Base-by-base conservation (phyloP, 2,113 vertebrate genomes). In the Anhinga rufa region DNA sequence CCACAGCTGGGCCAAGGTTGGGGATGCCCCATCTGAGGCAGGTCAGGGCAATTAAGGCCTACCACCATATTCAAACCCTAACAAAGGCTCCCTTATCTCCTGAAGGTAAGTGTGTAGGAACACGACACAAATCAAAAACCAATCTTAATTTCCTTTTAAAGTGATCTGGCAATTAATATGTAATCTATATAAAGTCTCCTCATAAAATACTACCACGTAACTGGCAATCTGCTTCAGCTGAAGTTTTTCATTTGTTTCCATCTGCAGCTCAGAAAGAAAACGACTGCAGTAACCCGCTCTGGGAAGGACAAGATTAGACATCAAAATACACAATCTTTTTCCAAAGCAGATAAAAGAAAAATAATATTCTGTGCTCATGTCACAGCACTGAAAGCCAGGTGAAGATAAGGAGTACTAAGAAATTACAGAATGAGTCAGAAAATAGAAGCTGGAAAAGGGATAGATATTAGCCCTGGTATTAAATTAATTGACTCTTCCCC, bases 371-470 rank as follows among this genome's bases (percentile, higher is more conserved):
- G 2, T 72, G 66, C 38, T 80, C n/a, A 24, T 87, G 61, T 58
- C 77, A 51, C 36, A 29, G 20, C 54, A 42, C 0, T 70, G 90
- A 91, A 82, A 77, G 64, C 7, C 62, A 70, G 87, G 84, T 90
- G 66, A 65, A 82, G 75, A 93, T 82, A 87, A 91, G n/a, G 29
- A 44, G n/a, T 18, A 51, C 40, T 42, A 21, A 91, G 62, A 70
- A 95, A 95, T 91, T 79, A 80, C 54, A 77, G 70, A 91, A 54
- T 74, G 16, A 90, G n/a, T n/a, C 54, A 92, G 62, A 88, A 96
- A 94, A 90, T 20, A 76, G 46, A 82, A 74, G 32, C 40, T 81
- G 16, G n/a, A 54, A 76, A 92, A 64, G 29, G n/a, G 36, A 48
- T 3, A 71, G 71, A 17, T 88, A 90, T 88, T 95, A 83, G 74